phyloP scores from a whole-genome alignment of 2,113 vertebrate genomes.

The Psammodynastes pulverulentus region DNA sequence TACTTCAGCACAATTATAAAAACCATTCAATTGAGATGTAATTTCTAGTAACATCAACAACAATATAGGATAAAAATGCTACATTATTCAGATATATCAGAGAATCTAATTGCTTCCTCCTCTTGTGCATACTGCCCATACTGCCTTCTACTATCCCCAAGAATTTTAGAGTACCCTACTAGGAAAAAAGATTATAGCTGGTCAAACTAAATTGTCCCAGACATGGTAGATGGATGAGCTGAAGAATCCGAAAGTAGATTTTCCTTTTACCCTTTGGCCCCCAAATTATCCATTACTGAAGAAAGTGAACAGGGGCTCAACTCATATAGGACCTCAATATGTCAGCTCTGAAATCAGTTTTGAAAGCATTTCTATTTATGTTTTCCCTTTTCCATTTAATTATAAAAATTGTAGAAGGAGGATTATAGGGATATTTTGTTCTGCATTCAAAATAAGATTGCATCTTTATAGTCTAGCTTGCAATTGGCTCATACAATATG shows the following conservation, averaged over 20 bases:
- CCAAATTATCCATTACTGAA: not conserved
- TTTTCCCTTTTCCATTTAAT: not conserved
- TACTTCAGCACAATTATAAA: not conserved
- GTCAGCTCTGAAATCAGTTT: not conserved
- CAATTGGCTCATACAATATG: slow-evolving; percentile 7
- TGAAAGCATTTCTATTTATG: not conserved
- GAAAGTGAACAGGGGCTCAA: not conserved
- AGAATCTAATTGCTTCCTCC: not conserved
- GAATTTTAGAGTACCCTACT: not conserved
- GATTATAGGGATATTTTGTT: not conserved
- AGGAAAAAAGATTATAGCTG: not conserved
- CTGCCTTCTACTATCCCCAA: not conserved
- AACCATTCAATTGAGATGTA: not conserved
- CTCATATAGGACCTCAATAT: not conserved
- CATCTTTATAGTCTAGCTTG: not conserved
- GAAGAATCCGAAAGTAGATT: not conserved
- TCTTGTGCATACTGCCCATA: not conserved
- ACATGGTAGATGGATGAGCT: not conserved
- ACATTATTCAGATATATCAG: not conserved
- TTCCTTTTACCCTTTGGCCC: not conserved
- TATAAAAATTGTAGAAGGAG: not conserved
- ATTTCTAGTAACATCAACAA: not conserved
- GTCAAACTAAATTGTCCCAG: not conserved
- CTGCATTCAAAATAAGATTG: not conserved
- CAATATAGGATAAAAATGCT: not conserved